Base-by-base conservation (phyloP, 30 jellyfish, hydroid and myxozoan genomes). In the Chironex yamaguchii region DNA sequence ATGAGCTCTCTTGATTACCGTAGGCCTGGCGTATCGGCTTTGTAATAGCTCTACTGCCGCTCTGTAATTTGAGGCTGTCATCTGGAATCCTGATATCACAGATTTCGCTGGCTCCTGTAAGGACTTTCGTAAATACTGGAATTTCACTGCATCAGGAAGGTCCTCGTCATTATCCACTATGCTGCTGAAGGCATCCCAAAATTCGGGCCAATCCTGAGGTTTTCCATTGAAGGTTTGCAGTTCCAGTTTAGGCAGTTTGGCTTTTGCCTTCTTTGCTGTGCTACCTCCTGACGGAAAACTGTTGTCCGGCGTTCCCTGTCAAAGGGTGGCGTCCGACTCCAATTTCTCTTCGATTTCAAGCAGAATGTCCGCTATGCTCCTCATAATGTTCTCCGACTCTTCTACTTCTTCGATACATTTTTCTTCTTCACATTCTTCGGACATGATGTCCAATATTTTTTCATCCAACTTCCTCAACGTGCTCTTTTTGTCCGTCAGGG, bases 71-170 rank as follows among this genome's bases (percentile, higher is more conserved):
- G 25, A 21, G 23, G 34, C 80, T 3, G 89, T 54, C 48, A 78
- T 52, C 29, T 54, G 33, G 69, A 78, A 28, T 12, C 89, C 89
- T 49, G 68, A 31, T 0, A 78, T 27, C 14, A 78, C 89, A 1
- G 80, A 34, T 31, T 31, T 78, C 24, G 89, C 81, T 54, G 89
- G 89, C 68, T 78, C 89, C 52, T 29, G 34, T 71, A 78, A 62
- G 13, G 68, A 78, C 69, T 54, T 78, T 25, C 63, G 31, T 28
- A 78, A 34, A 28, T 52, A 52, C 35, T 78, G 68, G 36, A 78
- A 52, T 34, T 75, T 64, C 34, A 27, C 67, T 4, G 76, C 52
- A 36, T 51, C 58, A 23, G 77, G 62, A 23, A 75, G 76, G 28
- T 75, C 77, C 26, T 49, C 88, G 28, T 50, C 30, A 23, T 75